phyloP scores from a whole-genome alignment of 2,797 vertebrate genomes.

The Merluccius polli region DNA sequence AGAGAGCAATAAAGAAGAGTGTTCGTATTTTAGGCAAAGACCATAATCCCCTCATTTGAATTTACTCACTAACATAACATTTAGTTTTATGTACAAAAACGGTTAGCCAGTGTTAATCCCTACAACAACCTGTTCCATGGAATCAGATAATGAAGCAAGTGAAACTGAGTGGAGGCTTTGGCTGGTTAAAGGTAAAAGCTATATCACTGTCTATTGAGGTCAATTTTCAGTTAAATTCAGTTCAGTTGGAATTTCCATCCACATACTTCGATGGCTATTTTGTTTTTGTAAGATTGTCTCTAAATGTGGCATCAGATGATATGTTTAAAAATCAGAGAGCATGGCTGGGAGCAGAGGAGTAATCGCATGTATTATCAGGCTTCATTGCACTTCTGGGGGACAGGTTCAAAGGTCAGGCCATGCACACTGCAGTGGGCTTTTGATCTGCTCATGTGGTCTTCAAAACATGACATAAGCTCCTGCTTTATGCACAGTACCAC shows the following conservation, averaged over 20 bases:
- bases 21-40: too few species aligned
- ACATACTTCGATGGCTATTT: neutral
- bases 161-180: conserved; percentile 9
- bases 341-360: conserved; percentile 33
- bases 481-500: conserved; percentile 16
- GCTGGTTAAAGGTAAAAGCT: conserved; percentile 9
- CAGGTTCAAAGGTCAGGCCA: conserved; percentile 36
- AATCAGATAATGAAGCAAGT: conserved; percentile 43
- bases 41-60: neutral
- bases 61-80: neutral
- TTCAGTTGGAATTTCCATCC: neutral
- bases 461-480: conserved; percentile 28
- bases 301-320: neutral
- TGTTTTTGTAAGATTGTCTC: neutral
- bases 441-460: conserved; percentile 41
- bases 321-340: conserved; percentile 3
- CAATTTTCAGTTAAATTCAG: neutral
- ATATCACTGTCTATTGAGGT: conserved; percentile 35
- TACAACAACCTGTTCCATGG: conserved; percentile 19
- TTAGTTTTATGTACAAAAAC: conserved; percentile 18
- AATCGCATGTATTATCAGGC: conserved; percentile 48
- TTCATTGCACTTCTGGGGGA: conserved; percentile 39
- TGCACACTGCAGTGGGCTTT: conserved; percentile 39
- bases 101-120: conserved; percentile 18
- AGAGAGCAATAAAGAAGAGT: too few species aligned